phyloP scores from a whole-genome alignment of 2,113 vertebrate genomes.

The Rattus rattus region DNA sequence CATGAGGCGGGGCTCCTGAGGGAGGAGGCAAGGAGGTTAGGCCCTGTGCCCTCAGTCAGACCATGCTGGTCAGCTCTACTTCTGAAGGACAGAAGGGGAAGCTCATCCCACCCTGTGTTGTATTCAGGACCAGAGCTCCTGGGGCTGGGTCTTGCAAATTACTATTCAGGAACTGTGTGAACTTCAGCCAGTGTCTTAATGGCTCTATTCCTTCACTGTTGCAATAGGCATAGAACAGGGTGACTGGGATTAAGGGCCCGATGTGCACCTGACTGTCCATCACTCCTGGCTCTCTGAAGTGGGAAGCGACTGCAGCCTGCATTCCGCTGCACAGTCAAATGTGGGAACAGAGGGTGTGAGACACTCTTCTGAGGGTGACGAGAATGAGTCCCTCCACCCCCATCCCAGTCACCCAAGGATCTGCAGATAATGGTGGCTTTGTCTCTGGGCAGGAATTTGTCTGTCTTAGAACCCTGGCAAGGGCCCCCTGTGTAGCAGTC shows the following conservation, averaged over 20 bases:
- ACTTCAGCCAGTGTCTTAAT: neutral
- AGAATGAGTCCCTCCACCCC: neutral
- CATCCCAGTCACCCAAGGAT: neutral
- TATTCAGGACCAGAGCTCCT: neutral
- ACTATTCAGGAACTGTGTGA: neutral
- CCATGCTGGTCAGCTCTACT: neutral
- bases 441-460: slow-evolving; percentile 41
- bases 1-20: neutral
- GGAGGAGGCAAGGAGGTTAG: neutral
- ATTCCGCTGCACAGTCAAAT: neutral
- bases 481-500: neutral
- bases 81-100: neutral
- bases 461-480: neutral
- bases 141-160: neutral
- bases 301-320: rapidly evolving
- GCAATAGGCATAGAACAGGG: neutral
- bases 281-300: neutral
- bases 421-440: slow-evolving; percentile 55
- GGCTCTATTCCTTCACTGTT: neutral
- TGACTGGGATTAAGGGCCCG: neutral
- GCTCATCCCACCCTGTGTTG: neutral
- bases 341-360: neutral
- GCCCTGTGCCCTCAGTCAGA: neutral
- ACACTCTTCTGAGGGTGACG: neutral
- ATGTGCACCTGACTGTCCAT: neutral